A percentile compares a stretch with the other conserved stretches of the same genome.
These are phyloP conservation scores for Eulemur macaco DNA, from an alignment of 2,113 vertebrate genomes.

Conservation along the genomic window DNA sequence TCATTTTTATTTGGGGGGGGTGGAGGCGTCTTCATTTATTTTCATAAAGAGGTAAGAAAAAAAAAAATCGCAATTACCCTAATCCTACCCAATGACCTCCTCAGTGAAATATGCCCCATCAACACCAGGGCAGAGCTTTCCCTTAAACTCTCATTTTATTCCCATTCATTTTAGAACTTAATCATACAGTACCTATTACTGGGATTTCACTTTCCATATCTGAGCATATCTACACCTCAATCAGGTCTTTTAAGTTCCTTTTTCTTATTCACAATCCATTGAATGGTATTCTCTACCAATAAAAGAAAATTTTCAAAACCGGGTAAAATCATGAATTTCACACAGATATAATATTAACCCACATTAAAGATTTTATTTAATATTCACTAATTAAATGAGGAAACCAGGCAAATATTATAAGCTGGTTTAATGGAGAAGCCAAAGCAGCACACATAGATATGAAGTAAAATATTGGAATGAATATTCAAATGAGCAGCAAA, in stretches of 20 bases:
- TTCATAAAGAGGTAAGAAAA: not conserved
- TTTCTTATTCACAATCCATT: not conserved
- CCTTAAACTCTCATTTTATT: not conserved
- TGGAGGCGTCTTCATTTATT: not conserved
- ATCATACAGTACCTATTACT: not conserved
- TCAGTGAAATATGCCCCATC: fast-evolving
- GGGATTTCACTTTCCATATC: not conserved
- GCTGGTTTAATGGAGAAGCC: not conserved
- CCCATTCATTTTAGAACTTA: not conserved
- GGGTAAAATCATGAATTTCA: not conserved
- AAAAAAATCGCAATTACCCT: not conserved
- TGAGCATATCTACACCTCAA: not conserved
- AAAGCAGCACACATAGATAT: not conserved
- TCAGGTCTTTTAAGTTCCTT: not conserved
- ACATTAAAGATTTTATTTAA: not conserved
- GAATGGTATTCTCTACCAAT: not conserved
- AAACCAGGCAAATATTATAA: not conserved
- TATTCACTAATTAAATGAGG: not conserved
- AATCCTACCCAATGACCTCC: not conserved
- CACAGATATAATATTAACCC: not conserved
- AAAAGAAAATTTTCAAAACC: not conserved
- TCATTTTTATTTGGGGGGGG: not conserved
- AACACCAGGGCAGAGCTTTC: not conserved
- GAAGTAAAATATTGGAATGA: not conserved
- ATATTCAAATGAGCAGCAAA: not conserved